These are phyloP conservation scores for Drosophila villosipedis DNA, from an alignment of 2,888 invertebrate species.

Conservation along the genomic window DNA sequence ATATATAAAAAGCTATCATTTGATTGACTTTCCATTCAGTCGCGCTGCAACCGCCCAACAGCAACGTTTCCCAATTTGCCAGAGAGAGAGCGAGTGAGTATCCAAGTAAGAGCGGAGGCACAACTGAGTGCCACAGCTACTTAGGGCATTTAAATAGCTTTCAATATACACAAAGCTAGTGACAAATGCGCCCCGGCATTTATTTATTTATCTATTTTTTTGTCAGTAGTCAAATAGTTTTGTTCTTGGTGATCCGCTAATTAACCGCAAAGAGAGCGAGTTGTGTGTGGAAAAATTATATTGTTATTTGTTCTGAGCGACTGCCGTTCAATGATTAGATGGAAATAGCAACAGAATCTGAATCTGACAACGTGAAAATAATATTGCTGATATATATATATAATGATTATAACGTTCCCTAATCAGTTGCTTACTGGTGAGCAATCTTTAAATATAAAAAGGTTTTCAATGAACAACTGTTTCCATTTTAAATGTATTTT, in stretches of 20 bases:
- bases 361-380: not conserved
- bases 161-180: conserved; percentile 5
- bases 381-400: not conserved
- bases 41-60: conserved; percentile 32
- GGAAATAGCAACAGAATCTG: not conserved
- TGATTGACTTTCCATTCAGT: conserved; percentile 42
- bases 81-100: conserved; percentile 17
- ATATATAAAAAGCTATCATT: conserved; percentile 50
- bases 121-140: not conserved
- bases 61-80: conserved; percentile 24
- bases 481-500: not conserved
- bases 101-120: conserved; percentile 4
- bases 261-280: conserved; percentile 1
- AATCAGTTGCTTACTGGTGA: not conserved
- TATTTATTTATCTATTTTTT: not conserved
- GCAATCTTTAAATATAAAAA: not conserved
- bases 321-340: too few relatives aligned
- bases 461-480: not conserved
- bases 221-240: not conserved
- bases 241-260: not conserved
- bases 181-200: not conserved
- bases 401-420: not conserved
- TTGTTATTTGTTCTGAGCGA: not conserved
- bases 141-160: conserved; percentile 7
- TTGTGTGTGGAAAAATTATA: not conserved